Evolutionary conservation across 1,140 invertebrate species (phyloP).

Genomic region (Nasonia giraulti): DNA sequence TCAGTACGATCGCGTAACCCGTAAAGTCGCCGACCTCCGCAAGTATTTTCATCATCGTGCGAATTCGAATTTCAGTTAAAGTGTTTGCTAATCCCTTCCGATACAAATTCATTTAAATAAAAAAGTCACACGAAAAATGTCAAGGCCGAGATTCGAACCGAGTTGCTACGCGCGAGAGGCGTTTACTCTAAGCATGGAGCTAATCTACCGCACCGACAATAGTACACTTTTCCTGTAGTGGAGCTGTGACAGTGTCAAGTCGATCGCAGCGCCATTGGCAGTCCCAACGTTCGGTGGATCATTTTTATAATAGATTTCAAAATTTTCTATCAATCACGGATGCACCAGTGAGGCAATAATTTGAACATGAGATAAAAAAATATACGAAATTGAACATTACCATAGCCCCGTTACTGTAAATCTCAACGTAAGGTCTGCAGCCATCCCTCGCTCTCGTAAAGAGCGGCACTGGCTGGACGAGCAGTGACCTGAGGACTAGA

Average conservation of each 20-base stretch:
- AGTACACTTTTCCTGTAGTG: neutral
- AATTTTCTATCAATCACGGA: too few relatives aligned
- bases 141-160: neutral
- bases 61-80: neutral
- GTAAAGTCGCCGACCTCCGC: conserved; percentile 23
- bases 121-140: neutral
- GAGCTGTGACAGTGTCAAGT: neutral
- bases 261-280: neutral
- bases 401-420: conserved; percentile 91
- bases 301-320: neutral
- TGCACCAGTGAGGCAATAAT: too few relatives aligned
- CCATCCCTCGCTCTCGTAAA: conserved; percentile 95
- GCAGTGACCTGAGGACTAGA: conserved; percentile 84
- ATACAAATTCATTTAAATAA: neutral
- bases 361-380: neutral
- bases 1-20: conserved; percentile 33
- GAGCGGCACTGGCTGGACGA: conserved; percentile 89
- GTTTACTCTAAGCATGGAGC: neutral
- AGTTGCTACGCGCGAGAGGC: neutral
- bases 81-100: neutral
- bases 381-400: conserved; percentile 38
- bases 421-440: conserved; percentile 93
- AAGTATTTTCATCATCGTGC: conserved; percentile 46
- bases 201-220: neutral
- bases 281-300: neutral